Evolutionary conservation across 2,113 vertebrate species (phyloP), one percentile per base, ranked within the genome.

Genomic region (chimpanzee (Pan troglodytes)): DNA sequence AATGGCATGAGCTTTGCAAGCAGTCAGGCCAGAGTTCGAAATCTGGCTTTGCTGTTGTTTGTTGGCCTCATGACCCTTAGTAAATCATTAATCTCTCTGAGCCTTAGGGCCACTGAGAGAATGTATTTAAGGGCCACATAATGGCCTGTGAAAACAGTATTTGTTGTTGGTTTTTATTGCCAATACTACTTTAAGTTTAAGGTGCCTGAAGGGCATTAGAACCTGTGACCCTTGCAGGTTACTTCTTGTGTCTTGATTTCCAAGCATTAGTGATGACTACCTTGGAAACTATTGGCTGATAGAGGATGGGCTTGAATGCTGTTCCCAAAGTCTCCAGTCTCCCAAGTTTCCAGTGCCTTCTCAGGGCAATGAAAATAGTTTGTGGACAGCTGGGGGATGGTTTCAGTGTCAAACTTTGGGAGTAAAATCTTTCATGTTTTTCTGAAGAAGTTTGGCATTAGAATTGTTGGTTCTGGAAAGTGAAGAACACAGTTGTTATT

Each of bases 371-470:
- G 59, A 86, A 88, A 81, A 85, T 9, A 64, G 23, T 35, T 48
- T 92, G 45, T 88, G 20, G 61, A 30, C 22, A 88, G 9, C 45
- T 79, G 23, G 38, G 25, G 14, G 7, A 30, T 80, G 76, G 76
- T 90, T 95, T 96, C n/a, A 79, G 16, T 79, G 55, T 90, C 57
- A 76, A 20, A 90, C 38, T 43, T 84, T 82, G 25, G 38, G 50
- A 76, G 45, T 93, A 72, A 97, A 86, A 82, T 90, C 61, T 30
- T 88, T 93, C 8, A 55, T 90, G 43, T 93, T 93, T 95, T 94
- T 87, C 84, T 95, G 81, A 94, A 93, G 22, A 61, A 80, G 32
- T 81, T 96, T 81, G 81, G 50, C 85, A 38, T 97, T 96, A 93
- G 68, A 72, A 95, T 83, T 82, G 35, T 92, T 94, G 83, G 67